phyloP scores from a whole-genome alignment of 2,888 invertebrate species.

The Pardosa pseudoannulata region DNA sequence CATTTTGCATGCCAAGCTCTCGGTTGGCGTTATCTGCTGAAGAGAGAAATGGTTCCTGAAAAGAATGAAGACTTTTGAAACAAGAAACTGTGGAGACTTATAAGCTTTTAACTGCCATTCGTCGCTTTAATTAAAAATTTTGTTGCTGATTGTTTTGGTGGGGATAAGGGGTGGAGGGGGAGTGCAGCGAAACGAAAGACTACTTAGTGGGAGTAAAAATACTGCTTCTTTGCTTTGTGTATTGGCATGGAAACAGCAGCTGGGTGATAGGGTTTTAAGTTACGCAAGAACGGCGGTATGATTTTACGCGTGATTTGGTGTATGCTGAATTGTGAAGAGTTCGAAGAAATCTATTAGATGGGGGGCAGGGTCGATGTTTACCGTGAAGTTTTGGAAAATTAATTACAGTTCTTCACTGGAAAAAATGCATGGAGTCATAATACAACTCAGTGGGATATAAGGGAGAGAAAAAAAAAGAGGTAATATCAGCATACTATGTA shows the following conservation, averaged over 20 bases:
- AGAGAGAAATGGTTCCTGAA: not conserved
- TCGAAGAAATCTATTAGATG: no score
- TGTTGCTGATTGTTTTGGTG: not conserved
- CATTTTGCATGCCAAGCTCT: not conserved
- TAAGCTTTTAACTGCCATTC: not conserved
- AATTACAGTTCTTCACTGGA: no score
- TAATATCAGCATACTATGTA: no score
- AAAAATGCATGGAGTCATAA: no score
- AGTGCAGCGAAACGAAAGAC: not conserved
- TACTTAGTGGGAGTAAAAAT: not conserved
- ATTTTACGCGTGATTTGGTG: not conserved
- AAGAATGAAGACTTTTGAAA: not conserved
- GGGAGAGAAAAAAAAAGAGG: no score
- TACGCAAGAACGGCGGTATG: not conserved
- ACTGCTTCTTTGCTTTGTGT: not conserved
- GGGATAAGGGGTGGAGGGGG: not conserved
- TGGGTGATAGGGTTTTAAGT: not conserved
- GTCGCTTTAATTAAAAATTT: not conserved
- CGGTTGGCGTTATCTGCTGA: not conserved
- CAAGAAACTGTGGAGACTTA: not conserved
- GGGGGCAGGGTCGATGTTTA: no score
- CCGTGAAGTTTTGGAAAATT: no score
- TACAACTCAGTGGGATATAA: no score
- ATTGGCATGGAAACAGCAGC: not conserved
- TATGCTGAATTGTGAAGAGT: no score